phyloP scores from a whole-genome alignment of 2,797 vertebrate species.

The Helarctos malayanus region DNA sequence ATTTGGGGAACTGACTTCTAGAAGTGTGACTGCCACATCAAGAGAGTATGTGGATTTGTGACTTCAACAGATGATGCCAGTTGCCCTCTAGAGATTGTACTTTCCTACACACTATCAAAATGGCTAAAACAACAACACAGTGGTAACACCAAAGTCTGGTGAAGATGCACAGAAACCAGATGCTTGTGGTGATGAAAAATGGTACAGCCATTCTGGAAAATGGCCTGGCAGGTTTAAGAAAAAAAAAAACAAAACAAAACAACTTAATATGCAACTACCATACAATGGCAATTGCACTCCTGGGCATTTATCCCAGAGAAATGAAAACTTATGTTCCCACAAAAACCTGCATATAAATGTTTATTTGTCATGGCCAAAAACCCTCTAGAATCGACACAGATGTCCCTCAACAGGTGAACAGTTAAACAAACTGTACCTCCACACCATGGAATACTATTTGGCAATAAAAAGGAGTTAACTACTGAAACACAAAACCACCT shows the following conservation, averaged over 20 bases:
- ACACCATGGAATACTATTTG: not conserved
- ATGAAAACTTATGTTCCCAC: not conserved
- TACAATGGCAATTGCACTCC: not conserved
- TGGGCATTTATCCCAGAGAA: not conserved
- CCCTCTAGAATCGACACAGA: not conserved
- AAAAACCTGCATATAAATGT: not conserved
- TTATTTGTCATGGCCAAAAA: not conserved
- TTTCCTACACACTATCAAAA: not conserved
- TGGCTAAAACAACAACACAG: not conserved
- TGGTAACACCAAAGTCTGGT: not conserved
- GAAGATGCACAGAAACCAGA: not conserved
- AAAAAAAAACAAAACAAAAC: not conserved
- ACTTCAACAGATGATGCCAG: not conserved
- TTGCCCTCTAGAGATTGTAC: not conserved
- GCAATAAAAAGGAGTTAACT: conserved; percentile 10
- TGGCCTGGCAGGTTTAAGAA: not conserved
- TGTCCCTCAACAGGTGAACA: not conserved
- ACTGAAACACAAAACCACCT: not conserved
- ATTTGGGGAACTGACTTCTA: not conserved
- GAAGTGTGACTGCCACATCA: not conserved
- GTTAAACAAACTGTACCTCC: not conserved
- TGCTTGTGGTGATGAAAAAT: not conserved
- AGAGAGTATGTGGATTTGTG: not conserved
- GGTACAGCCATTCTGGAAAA: not conserved
- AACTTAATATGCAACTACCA: not conserved